Conservation (phyloP, 2,888 invertebrate species). For the Agrochola circellaris region DNA sequence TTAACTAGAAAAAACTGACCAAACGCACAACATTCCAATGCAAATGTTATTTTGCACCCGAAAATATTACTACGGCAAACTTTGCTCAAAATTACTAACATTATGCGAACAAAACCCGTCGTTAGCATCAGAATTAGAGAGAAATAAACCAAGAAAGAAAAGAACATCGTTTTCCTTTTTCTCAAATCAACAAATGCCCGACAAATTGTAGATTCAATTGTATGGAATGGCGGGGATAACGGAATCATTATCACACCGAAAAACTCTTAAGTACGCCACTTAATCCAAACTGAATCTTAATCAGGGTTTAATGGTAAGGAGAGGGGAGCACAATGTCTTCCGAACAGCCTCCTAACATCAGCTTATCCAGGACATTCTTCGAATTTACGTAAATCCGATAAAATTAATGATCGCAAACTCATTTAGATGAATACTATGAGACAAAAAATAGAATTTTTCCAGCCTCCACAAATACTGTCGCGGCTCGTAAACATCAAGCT, state of each 20-base stretch:
- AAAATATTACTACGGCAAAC: constrained; percentile 40
- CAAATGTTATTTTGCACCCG: constrained; percentile 68
- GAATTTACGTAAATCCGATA: constrained; percentile 68
- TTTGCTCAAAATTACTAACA: constrained; percentile 26
- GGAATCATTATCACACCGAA: constrained; percentile 79
- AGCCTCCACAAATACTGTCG: constrained; percentile 25
- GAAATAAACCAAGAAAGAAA: constrained; percentile 35
- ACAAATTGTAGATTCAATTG: constrained; percentile 72
- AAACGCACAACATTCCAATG: constrained; percentile 71
- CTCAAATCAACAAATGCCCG: constrained; percentile 56
- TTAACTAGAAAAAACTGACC: constrained; percentile 80
- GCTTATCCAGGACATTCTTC: constrained; percentile 56
- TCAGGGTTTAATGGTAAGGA: constrained; percentile 76
- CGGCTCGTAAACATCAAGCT: constrained; percentile 44
- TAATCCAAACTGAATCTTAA: constrained; percentile 82
- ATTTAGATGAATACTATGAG: constrained; percentile 47
- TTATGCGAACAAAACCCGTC: constrained; percentile 30
- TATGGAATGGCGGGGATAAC: constrained; percentile 70
- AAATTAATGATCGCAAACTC: constrained; percentile 67
- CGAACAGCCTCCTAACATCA: constrained; percentile 54
- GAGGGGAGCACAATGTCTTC: constrained; percentile 67
- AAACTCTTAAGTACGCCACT: constrained; percentile 77
- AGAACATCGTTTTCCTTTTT: constrained; percentile 50
- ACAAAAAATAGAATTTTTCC: constrained; percentile 37
- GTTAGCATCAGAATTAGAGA: constrained; percentile 32